Evolutionary conservation across 1,140 invertebrate genomes (phyloP).

Genomic region (Ceratoteleas bidentatus): DNA sequence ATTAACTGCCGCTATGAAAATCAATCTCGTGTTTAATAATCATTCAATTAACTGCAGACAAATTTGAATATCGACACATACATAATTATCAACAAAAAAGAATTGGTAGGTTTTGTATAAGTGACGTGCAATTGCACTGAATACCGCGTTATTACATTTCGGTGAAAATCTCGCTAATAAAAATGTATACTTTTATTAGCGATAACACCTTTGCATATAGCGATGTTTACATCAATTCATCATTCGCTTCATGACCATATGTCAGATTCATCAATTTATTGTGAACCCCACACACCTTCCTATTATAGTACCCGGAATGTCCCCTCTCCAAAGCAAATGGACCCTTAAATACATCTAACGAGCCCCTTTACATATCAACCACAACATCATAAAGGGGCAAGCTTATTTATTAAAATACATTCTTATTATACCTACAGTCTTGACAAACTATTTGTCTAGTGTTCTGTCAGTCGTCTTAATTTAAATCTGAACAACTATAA

Average conservation of each 20-base stretch:
- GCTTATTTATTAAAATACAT: no score
- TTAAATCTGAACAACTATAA: no score
- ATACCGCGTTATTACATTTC: background rate
- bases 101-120: background rate
- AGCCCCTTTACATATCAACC: constrained; percentile 38
- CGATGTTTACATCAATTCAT: constrained; percentile 51
- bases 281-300: constrained; percentile 49
- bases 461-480: no score
- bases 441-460: no score
- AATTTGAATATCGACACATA: background rate
- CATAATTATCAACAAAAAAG: background rate
- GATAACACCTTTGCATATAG: background rate
- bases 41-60: background rate
- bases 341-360: constrained; percentile 39
- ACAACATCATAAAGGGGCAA: constrained; percentile 28
- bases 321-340: constrained; percentile 40
- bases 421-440: no score
- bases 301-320: constrained; percentile 6
- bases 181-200: no score
- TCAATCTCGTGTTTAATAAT: background rate
- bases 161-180: background rate
- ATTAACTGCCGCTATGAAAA: no score
- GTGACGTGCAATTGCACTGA: background rate
- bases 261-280: constrained; percentile 53
- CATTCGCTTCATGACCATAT: constrained; percentile 36